Conservation (phyloP, 2,888 invertebrate genomes). For the Drosophila siamana region DNA sequence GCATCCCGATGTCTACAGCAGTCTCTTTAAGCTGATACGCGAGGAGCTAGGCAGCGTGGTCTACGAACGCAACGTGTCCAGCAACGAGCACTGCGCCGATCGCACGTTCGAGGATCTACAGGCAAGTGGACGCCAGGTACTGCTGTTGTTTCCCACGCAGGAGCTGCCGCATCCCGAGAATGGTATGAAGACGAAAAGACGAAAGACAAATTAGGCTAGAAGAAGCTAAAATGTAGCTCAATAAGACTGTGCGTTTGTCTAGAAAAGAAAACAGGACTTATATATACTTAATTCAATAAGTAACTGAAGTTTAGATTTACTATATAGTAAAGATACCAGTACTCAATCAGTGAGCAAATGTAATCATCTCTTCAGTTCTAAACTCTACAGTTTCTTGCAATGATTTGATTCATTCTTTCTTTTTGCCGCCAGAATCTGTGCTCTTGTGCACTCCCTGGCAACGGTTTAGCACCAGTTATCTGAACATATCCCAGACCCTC, state of each 20-base stretch:
- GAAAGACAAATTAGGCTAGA: too few species aligned
- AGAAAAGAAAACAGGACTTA: too few species aligned
- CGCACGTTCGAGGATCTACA: slow-evolving; percentile 88
- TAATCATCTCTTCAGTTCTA: too few species aligned
- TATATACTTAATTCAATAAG: too few species aligned
- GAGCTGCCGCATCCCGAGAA: slow-evolving; percentile 83
- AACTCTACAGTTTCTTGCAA: too few species aligned
- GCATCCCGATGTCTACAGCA: slow-evolving; percentile 85
- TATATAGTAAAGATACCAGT: too few species aligned
- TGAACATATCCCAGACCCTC: slow-evolving; percentile 81
- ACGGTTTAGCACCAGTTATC: slow-evolving; percentile 79
- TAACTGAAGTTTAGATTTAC: too few species aligned
- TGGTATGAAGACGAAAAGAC: slow-evolving; percentile 83
- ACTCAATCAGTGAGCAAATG: too few species aligned
- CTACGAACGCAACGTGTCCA: slow-evolving; percentile 70
- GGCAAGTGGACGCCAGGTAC: slow-evolving; percentile 86
- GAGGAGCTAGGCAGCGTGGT: slow-evolving; percentile 86
- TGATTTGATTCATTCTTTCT: too few species aligned
- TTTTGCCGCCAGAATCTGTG: slow-evolving; percentile 70
- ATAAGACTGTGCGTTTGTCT: too few species aligned
- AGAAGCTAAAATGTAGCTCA: not conserved
- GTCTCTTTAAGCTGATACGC: slow-evolving; percentile 86
- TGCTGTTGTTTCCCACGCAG: slow-evolving; percentile 87
- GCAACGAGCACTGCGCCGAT: slow-evolving; percentile 82
- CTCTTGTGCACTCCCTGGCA: slow-evolving; percentile 83